Conservation (phyloP, 2,888 invertebrate genomes). For the Blastobasis lacticolella region DNA sequence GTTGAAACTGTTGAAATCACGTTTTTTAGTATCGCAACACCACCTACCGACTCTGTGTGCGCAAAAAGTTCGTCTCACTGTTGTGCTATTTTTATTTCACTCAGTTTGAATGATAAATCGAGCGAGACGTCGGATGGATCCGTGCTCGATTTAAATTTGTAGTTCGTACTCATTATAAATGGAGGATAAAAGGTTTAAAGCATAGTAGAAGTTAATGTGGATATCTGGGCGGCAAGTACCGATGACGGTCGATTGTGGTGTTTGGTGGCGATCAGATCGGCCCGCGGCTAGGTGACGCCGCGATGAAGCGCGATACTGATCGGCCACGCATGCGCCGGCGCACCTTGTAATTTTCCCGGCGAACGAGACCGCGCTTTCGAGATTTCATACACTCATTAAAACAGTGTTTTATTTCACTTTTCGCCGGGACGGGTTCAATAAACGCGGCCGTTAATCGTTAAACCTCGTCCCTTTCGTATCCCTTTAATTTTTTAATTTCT, state of each 20-base stretch:
- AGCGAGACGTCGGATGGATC: too few relatives aligned
- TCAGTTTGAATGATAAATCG: slow-evolving; percentile 7
- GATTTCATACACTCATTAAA: slow-evolving; percentile 4
- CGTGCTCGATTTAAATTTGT: too few relatives aligned
- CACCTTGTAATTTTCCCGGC: slow-evolving; percentile 49
- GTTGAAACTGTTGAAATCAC: too few relatives aligned
- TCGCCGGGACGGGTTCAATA: neutral
- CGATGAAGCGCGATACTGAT: slow-evolving; percentile 55
- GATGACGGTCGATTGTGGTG: slow-evolving; percentile 33
- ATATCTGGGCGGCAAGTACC: slow-evolving; percentile 52
- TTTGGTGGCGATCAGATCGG: slow-evolving; percentile 40
- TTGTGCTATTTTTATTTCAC: slow-evolving; percentile 7
- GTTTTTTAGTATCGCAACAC: slow-evolving; percentile 1
- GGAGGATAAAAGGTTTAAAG: too few relatives aligned
- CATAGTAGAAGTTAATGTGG: slow-evolving; percentile 35
- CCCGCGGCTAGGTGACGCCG: slow-evolving; percentile 55
- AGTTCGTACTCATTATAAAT: too few relatives aligned
- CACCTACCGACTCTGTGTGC: neutral
- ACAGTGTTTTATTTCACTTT: slow-evolving; percentile 5
- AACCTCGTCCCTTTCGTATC: neutral
- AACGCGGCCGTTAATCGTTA: neutral
- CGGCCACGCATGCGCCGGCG: slow-evolving; percentile 23
- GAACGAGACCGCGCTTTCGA: slow-evolving; percentile 26
- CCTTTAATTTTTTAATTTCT: neutral
- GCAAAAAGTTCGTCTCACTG: slow-evolving; percentile 3